These are phyloP conservation scores for Phyto melanocephala DNA, from an alignment of 2,888 invertebrate species.

Conservation along the genomic window DNA sequence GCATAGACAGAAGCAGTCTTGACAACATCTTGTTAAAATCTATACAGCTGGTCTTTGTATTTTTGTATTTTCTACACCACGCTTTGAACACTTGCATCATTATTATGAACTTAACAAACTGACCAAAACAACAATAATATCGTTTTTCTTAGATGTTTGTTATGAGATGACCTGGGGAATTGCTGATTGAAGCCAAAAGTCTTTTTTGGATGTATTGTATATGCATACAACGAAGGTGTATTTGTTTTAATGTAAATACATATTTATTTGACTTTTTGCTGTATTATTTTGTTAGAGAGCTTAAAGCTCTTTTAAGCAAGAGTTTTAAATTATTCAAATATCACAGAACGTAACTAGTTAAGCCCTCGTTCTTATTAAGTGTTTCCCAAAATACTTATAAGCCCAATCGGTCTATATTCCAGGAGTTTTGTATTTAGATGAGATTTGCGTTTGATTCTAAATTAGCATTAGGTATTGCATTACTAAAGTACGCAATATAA, in stretches of 20 bases:
- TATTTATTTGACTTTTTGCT: slow-evolving; percentile 1
- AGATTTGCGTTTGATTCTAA: too few species aligned
- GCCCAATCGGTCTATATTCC: too few species aligned
- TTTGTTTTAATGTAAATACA: slow-evolving; percentile 12
- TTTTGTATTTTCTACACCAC: too few species aligned
- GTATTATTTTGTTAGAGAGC: slow-evolving; percentile 2
- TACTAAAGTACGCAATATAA: too few species aligned
- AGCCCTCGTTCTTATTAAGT: background rate
- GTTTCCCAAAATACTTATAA: too few species aligned
- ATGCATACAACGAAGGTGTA: background rate
- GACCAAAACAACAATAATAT: background rate
- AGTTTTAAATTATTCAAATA: slow-evolving; percentile 32
- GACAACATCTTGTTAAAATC: background rate
- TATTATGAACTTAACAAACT: background rate
- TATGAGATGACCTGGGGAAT: slow-evolving; percentile 3
- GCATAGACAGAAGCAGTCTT: background rate
- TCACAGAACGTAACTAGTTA: background rate
- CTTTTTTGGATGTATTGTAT: background rate
- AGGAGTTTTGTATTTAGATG: too few species aligned
- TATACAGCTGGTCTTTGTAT: background rate
- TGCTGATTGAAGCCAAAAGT: too few species aligned
- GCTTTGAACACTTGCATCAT: too few species aligned
- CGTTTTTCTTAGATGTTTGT: background rate
- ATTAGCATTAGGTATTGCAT: too few species aligned
- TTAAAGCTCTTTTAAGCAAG: slow-evolving; percentile 15